Conservation (phyloP, 2,113 vertebrate species). For the Azemiops feae region DNA sequence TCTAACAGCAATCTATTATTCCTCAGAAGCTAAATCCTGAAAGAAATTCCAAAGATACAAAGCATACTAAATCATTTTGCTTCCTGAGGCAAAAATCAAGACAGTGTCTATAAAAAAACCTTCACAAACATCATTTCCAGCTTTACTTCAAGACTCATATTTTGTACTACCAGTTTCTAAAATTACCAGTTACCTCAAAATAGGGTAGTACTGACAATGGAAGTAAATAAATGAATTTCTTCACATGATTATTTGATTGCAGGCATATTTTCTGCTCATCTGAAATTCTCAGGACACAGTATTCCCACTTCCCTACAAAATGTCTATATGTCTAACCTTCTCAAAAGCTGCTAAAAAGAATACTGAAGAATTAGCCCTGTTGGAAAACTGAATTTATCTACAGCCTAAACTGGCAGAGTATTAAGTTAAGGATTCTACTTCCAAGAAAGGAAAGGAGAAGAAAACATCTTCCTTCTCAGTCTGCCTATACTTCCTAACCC, state of each 20-base stretch:
- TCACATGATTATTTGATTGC: neutral
- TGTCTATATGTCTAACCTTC: neutral
- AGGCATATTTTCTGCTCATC: conserved; percentile 26
- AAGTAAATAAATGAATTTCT: neutral
- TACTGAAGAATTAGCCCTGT: conserved; percentile 51
- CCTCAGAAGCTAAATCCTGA: neutral
- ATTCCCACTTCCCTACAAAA: neutral
- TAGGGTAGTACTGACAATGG: conserved; percentile 6
- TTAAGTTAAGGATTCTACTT: conserved; percentile 37
- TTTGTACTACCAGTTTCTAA: neutral
- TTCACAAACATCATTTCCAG: neutral
- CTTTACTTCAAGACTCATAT: neutral
- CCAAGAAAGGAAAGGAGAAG: neutral
- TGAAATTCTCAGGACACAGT: neutral
- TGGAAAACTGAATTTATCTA: conserved; percentile 19
- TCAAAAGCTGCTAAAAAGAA: conserved; percentile 36
- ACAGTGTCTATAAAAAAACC: neutral
- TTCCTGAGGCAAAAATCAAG: neutral
- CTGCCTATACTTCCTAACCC: neutral
- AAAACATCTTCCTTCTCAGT: conserved; percentile 1
- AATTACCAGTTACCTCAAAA: neutral
- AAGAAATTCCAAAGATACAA: neutral
- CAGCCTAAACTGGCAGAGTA: conserved; percentile 29
- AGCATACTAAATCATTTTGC: neutral
- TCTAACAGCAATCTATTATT: neutral